Base-by-base conservation (phyloP, 92 coral and sea anemone species). In the Metridium senile region DNA sequence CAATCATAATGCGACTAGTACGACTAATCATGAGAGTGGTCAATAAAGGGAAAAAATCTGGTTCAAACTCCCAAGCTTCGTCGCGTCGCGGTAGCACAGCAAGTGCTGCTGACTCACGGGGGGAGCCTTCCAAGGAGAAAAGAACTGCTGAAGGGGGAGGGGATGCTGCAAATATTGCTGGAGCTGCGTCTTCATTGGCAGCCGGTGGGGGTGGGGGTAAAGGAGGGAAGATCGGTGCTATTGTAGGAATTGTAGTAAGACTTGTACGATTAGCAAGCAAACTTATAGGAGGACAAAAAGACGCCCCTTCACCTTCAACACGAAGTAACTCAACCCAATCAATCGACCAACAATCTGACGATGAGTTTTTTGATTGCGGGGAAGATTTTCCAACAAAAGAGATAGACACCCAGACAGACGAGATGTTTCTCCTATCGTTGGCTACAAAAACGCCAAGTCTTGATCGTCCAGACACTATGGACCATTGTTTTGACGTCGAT, bases 1-100 rank as follows among this genome's bases (percentile, higher is more conserved):
- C 86, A 64, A 89, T 92, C 58, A 90, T 81, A 11, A 81, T 89
- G 78, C 67, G 97, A 63, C 85, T 92, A 16, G 81, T 76, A 31
- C 91, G 97, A 13, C 74, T 92, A 28, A 76, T 80, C 49, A 89
- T 74, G 73, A 82, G 97, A 52, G 89, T 89, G 26, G 85, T 76
- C 17, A 79, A 61, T 31, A 83, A 86, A 43, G 79, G 86, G 61
- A 86, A 86, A 59, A 91, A 79, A 39, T 54, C 77, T 31, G 81
- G 43, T 43, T 27, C 73, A 18, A 80, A 71, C 57, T 76, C 92
- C 19, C 66, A 62, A 39, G 75, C 74, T 53, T 61, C 71, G 31
- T 72, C 67, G 68, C 59, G 77, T 9, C 31, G 70, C 1, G 84
- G 35, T 10, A 71, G 71, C 33, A 33, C 62, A 0, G 57, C 73